Base-by-base conservation (phyloP, 2,888 invertebrate species). In the Acanthopleura granulata region DNA sequence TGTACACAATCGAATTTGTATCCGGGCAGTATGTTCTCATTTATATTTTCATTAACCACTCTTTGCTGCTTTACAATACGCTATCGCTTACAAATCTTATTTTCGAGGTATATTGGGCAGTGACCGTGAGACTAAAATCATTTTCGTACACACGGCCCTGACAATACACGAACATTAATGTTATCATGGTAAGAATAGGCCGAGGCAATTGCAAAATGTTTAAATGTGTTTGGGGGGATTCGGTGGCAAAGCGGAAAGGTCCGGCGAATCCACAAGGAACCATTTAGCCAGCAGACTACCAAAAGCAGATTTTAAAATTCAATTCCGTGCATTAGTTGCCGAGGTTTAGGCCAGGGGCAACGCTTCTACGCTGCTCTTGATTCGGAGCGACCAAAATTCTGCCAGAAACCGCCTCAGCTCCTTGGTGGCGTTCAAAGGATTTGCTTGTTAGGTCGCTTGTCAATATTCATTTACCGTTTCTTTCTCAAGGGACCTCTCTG, bases 101-200 rank as follows among this genome's bases (percentile, higher is more conserved):
- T 86, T 81, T 77, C 62, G 40, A 72, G 78, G 75, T 78, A 79
- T 76, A 82, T 79, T 78, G 74, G 66, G 70, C 71, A 51, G 49
- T 50, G 76, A 73, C 40, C 79, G 81, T 83, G 84, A 85, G 79
- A 85, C 86, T 85, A 86, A 87, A 87, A 82, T 83, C 85, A 86
- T 86, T 88, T 86, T 80, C 82, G 79, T 78, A 80, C 77, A 81
- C 76, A 25, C 81, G 82, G 79, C 82, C 81, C 79, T 62, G 62
- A 78, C 83, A 80, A 84, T 86, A 83, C 83, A 81, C 79, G 75
- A 79, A 81, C 77, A 83, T 84, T 86, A 87, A 85, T 83, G 82
- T 79, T 80, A 84, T 85, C 86, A 85, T 81, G 78, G 72, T 29
- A 29, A 49, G 71, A 62, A 72, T 51, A 30, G 72, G 57, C 74